Percentiles rank a stretch among this genome's conserved stretches.
Evolutionary conservation across 2,797 vertebrate species (phyloP).

Genomic region (Danio choprae): DNA sequence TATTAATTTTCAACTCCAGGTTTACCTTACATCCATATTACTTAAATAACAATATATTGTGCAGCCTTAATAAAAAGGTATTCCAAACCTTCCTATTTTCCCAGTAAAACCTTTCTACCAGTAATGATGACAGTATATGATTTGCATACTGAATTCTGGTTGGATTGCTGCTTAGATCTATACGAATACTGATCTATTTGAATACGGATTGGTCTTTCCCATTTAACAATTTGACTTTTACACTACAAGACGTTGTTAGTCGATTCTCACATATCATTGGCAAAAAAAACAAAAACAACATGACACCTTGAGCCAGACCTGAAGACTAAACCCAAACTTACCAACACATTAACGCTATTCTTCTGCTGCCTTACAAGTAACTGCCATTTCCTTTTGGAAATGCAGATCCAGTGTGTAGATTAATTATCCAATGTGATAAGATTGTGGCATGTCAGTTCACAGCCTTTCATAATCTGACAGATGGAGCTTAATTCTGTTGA

Average conservation of each 20-base stretch:
- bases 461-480: slow-evolving; percentile 33
- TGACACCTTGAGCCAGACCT: not conserved
- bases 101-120: no score
- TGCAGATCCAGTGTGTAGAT: slow-evolving; percentile 5
- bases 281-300: not conserved
- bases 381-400: slow-evolving; percentile 1
- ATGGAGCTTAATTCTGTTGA: slow-evolving; percentile 28
- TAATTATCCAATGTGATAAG: slow-evolving; percentile 20
- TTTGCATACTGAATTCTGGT: not conserved
- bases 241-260: not conserved
- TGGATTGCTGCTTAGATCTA: not conserved
- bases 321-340: not conserved
- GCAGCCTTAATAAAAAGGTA: no score
- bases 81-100: no score
- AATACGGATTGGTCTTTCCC: not conserved
- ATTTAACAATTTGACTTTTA: not conserved
- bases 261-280: not conserved
- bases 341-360: not conserved
- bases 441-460: slow-evolving; percentile 33
- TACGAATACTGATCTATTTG: no score
- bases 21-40: no score
- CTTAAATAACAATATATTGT: no score
- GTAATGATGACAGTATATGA: not conserved
- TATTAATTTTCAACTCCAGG: no score
- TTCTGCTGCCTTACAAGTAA: not conserved